Conservation (phyloP, 2,888 invertebrate genomes). For the Acleris cristana region DNA sequence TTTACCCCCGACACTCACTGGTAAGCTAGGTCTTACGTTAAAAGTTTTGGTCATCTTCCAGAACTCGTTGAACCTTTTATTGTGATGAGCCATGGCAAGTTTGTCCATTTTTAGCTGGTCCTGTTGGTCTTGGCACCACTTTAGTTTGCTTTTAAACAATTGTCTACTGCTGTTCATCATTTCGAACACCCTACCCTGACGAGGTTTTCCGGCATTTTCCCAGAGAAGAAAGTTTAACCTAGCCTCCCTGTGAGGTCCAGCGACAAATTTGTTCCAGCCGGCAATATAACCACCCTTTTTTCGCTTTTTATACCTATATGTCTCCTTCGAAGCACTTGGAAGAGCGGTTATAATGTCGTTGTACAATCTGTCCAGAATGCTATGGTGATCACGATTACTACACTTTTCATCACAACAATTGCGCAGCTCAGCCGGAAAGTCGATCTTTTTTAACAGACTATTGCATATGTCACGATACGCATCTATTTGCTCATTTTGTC, state of each 20-base stretch:
- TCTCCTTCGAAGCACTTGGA: neutral
- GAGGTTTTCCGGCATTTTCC: slow-evolving; percentile 16
- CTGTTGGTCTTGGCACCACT: slow-evolving; percentile 20
- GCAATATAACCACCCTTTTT: neutral
- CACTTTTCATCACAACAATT: neutral
- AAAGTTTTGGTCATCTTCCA: neutral
- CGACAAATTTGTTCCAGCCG: neutral
- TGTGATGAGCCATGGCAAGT: neutral
- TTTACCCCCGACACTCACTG: neutral
- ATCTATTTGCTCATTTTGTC: neutral
- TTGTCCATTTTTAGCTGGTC: slow-evolving; percentile 26
- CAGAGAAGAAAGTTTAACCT: slow-evolving; percentile 8
- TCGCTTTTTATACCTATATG: neutral
- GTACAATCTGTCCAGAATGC: neutral
- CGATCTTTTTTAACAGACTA: neutral
- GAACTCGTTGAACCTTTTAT: neutral
- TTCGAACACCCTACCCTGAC: neutral
- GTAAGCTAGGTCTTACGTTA: neutral
- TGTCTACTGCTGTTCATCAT: slow-evolving; percentile 22
- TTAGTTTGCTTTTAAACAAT: slow-evolving; percentile 19
- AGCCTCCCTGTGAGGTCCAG: slow-evolving; percentile 17
- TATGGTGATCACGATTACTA: neutral
- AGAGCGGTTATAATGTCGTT: neutral
- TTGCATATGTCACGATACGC: neutral
- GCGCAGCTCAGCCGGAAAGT: neutral